Base-by-base conservation (phyloP, 2,888 invertebrate genomes). In the Apoderus coryli region DNA sequence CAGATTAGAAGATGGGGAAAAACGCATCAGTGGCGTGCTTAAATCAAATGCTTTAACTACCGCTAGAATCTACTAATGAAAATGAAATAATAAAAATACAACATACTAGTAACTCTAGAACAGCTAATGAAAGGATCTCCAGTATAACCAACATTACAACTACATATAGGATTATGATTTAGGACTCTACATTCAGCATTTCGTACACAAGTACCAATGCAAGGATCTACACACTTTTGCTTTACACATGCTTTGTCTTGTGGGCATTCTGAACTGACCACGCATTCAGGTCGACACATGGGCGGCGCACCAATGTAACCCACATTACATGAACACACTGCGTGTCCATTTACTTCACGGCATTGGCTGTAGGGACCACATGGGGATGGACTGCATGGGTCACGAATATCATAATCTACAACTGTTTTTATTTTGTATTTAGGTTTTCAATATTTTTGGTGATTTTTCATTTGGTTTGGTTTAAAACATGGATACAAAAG, bases 351-450 rank as follows among this genome's bases (percentile, higher is more conserved):
- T 9, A 67, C 54, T 45, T 66, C 69, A 32, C 66, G 64, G 44
- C 76, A 76, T 48, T 69, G 63, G 44, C 72, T 70, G 48, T 74
- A 68, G 2, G 72, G 71, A 23, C 75, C 75, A 49, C 75, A 76
- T 4, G 73, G 73, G n/a, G 70, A 67, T 11, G 70, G 71, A 27
- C 60, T 54, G 44, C 74, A 75, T 3, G 70, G 71, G 46, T 71
- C 58, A 35, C 37, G 40, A 10, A 53, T 53, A 28, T 48, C 48
- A 46, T 46, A 46, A 29, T 41, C 45, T 40, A 43, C 44, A 46
- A 53, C 52, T 46, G 36, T 6, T 19, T 19, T 19, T 19, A n/a
- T 7, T 7, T 7, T 19, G n/a, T 7, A 19, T 7, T 19, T 19
- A 19, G 19, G n/a, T 6, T 6, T 6, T 19, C n/a, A 19, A 19